A percentile compares a stretch with the other conserved stretches of the same genome.
Evolutionary conservation across 2,113 vertebrate species (phyloP).

Genomic region (Thalassarche chlororhynchos): DNA sequence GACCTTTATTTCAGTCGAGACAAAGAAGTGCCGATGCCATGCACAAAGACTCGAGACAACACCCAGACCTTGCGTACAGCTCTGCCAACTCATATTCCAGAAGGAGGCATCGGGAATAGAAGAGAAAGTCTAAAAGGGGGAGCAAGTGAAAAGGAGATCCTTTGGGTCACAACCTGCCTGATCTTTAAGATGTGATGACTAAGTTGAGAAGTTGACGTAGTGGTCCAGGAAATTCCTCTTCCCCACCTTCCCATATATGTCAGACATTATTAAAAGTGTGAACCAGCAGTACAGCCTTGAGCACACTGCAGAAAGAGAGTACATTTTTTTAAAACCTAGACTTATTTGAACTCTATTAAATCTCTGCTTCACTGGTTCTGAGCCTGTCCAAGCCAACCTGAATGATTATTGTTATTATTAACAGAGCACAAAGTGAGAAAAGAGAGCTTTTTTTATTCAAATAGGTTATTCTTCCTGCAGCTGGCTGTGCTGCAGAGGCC

Average conservation of each 20-base stretch:
- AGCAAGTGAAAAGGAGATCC: neutral
- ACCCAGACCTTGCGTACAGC: neutral
- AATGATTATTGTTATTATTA: slow-evolving; percentile 53
- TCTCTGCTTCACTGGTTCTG: slow-evolving; percentile 33
- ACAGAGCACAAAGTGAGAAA: neutral
- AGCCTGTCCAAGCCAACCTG: slow-evolving; percentile 29
- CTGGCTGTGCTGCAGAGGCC: slow-evolving; percentile 19
- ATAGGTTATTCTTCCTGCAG: slow-evolving; percentile 14
- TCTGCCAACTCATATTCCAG: neutral
- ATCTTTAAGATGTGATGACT: neutral
- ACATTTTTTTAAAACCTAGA: neutral
- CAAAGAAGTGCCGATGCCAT: neutral
- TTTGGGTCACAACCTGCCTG: neutral
- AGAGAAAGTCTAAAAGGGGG: neutral
- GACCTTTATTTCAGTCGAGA: neutral
- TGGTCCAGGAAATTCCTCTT: neutral
- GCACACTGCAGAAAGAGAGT: neutral
- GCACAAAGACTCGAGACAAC: neutral
- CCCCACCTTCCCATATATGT: neutral
- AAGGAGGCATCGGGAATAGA: neutral
- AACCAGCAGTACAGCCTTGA: neutral
- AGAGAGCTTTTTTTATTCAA: neutral
- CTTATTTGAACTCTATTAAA: slow-evolving; percentile 33
- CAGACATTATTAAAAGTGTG: neutral
- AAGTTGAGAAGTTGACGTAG: neutral